phyloP scores from a whole-genome alignment of 1,140 invertebrate species.

The Drosophila ohnishii region DNA sequence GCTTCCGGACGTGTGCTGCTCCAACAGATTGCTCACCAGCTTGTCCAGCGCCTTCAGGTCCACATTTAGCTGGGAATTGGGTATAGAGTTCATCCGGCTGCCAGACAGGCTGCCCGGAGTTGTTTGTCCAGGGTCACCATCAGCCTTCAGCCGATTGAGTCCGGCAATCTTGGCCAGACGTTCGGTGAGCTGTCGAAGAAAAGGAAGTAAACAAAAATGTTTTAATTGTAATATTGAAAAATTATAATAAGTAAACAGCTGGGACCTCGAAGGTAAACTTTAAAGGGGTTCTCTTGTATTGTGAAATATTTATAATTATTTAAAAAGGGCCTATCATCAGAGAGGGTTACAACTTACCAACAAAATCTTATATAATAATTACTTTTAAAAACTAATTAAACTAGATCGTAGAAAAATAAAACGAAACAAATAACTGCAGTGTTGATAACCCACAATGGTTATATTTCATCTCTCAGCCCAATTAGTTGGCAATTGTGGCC shows the following conservation, averaged over 20 bases:
- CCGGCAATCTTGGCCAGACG: slow-evolving; percentile 78
- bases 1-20: slow-evolving; percentile 59
- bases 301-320: neutral
- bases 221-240: slow-evolving; percentile 7
- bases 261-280: neutral
- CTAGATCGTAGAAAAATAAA: neutral
- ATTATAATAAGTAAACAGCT: slow-evolving; percentile 1
- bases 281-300: neutral
- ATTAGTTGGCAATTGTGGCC: slow-evolving; percentile 21
- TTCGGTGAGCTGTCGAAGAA: slow-evolving; percentile 61
- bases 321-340: neutral
- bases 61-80: slow-evolving; percentile 73
- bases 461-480: slow-evolving; percentile 3
- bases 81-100: slow-evolving; percentile 76
- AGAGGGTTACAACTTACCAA: neutral
- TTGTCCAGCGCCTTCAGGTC: slow-evolving; percentile 78
- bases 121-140: slow-evolving; percentile 46
- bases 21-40: slow-evolving; percentile 71
- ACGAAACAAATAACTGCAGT: neutral
- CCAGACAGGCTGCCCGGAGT: slow-evolving; percentile 58
- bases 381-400: neutral
- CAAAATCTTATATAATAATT: neutral
- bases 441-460: neutral
- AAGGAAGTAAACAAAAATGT: neutral
- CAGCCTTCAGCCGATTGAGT: slow-evolving; percentile 56